phyloP scores from a whole-genome alignment of 2,797 vertebrate genomes.

The Pteropus rufus region DNA sequence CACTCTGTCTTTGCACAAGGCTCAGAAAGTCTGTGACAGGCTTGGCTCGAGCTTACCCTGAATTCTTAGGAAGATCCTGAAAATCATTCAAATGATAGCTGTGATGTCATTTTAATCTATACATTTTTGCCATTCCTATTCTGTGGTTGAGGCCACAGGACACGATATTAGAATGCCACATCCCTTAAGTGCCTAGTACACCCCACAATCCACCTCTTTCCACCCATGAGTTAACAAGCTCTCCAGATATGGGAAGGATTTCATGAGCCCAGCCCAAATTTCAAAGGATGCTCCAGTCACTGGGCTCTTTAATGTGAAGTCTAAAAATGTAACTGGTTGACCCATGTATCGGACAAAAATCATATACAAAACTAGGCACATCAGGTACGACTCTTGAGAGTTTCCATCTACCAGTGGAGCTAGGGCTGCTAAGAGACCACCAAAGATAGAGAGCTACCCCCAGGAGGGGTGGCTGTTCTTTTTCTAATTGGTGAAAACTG shows the following conservation, averaged over 20 bases:
- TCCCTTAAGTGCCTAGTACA: background rate
- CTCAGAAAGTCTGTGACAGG: background rate
- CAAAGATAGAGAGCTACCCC: background rate
- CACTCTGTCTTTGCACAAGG: background rate
- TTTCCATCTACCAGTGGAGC: background rate
- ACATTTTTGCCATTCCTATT: background rate
- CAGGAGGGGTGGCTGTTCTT: background rate
- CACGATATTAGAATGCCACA: background rate
- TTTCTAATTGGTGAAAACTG: background rate
- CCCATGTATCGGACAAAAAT: too few species aligned
- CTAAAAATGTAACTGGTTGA: background rate
- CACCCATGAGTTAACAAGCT: background rate
- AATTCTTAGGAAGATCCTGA: background rate
- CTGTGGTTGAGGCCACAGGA: background rate
- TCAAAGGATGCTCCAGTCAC: background rate
- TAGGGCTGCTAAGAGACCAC: background rate
- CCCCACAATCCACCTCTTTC: background rate
- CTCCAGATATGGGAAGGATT: background rate
- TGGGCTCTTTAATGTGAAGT: background rate
- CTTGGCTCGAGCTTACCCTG: background rate
- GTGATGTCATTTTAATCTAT: background rate
- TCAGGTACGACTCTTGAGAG: accelerated
- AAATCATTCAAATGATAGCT: background rate
- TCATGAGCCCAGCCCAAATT: background rate
- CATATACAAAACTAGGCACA: accelerated